Percentiles rank a stretch among this genome's conserved stretches.
These are phyloP conservation scores for Hyalella azteca DNA, from an alignment of 2,888 invertebrate genomes.

Conservation along the genomic window DNA sequence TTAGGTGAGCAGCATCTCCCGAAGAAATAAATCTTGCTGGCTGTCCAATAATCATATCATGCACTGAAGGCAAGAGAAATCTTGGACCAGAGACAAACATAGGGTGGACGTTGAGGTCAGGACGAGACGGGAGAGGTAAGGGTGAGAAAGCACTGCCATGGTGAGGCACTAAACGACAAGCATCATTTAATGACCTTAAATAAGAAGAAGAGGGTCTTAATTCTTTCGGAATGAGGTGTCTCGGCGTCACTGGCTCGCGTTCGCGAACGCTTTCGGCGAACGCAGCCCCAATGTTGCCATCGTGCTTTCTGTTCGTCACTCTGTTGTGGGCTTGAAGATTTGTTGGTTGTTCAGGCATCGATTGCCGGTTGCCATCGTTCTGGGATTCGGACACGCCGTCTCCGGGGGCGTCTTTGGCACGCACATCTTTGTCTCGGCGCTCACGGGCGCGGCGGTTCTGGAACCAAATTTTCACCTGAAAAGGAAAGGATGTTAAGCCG, in stretches of 20 bases:
- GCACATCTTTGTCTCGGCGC: slow-evolving; percentile 52
- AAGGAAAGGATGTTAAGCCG: slow-evolving; percentile 12
- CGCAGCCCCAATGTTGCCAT: not conserved
- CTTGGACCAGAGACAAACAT: not conserved
- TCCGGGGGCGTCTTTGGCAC: slow-evolving; percentile 43
- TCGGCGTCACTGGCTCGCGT: not conserved
- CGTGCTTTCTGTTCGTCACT: not conserved
- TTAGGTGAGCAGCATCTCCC: too few species aligned
- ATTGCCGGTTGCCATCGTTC: not conserved
- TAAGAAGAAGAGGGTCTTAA: slow-evolving; percentile 13
- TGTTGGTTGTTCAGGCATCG: not conserved
- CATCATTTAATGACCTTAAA: slow-evolving; percentile 44
- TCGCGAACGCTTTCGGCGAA: not conserved
- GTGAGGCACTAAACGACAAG: slow-evolving; percentile 41
- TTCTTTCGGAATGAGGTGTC: not conserved
- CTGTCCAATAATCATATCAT: slow-evolving; percentile 18
- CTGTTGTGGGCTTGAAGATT: not conserved
- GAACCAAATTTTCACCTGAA: slow-evolving; percentile 58
- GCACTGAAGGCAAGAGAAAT: slow-evolving; percentile 8
- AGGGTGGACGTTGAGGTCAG: slow-evolving; percentile 1
- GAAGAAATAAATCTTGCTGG: too few species aligned
- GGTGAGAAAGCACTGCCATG: slow-evolving; percentile 46
- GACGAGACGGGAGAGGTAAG: slow-evolving; percentile 42
- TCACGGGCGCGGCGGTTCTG: slow-evolving; percentile 58
- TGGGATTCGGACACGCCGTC: not conserved